These are phyloP conservation scores for Ariopsis seemanni DNA, from an alignment of 2,113 vertebrate species.

Conservation along the genomic window DNA sequence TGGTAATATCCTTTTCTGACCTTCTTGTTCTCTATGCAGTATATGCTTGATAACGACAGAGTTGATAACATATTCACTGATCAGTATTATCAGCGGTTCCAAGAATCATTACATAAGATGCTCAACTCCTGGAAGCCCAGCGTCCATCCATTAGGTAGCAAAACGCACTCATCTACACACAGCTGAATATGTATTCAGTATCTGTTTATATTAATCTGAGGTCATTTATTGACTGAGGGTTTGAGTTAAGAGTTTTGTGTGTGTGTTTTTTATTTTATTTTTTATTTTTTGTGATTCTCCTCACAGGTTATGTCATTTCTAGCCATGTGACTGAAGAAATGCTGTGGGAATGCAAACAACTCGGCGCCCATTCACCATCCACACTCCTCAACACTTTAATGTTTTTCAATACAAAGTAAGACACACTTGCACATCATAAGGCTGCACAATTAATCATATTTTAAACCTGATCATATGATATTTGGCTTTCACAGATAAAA, in stretches of 20 bases:
- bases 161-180: not conserved
- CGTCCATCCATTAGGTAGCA: constrained; percentile 89
- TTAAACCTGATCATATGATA: not conserved
- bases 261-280: not conserved
- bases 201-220: too few species aligned
- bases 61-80: constrained; percentile 98
- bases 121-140: constrained; percentile 89
- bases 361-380: constrained; percentile 94
- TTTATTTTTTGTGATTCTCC: constrained; percentile 52
- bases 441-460: not conserved
- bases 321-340: constrained; percentile 98
- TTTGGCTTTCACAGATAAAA: not conserved
- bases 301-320: constrained; percentile 90
- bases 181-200: not conserved
- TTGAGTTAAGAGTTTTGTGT: not conserved
- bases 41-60: constrained; percentile 93
- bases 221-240: too few species aligned
- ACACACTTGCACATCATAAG: constrained; percentile 44
- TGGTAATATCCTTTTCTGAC: not conserved
- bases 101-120: constrained; percentile 89
- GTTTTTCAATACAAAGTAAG: constrained; percentile 99
- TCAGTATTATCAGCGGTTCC: constrained; percentile 93
- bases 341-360: constrained; percentile 98
- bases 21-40: constrained; percentile 72
- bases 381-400: constrained; percentile 95